Conservation (phyloP, 2,797 vertebrate genomes). For the Telmatherina bonti region DNA sequence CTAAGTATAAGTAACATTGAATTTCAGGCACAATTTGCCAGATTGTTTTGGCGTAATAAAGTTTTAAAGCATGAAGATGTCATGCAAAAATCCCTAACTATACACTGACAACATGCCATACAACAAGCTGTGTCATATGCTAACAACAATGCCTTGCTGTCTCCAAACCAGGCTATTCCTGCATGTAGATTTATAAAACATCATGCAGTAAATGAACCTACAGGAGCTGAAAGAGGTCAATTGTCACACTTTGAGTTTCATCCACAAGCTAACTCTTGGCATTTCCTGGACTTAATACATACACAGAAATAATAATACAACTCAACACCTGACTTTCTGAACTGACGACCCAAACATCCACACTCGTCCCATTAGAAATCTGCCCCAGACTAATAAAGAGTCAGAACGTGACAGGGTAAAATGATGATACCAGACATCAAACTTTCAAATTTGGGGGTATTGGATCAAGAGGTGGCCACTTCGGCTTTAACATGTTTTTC, state of each 20-base stretch:
- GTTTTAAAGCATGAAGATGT: not conserved
- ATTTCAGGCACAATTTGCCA: not conserved
- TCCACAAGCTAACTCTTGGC: not conserved
- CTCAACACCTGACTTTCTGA: not conserved
- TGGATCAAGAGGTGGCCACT: not conserved
- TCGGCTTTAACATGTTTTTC: slow-evolving; percentile 35
- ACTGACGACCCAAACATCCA: too few species aligned
- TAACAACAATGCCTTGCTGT: not conserved
- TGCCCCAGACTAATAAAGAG: not conserved
- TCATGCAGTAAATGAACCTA: not conserved
- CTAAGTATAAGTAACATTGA: not conserved
- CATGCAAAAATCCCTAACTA: not conserved
- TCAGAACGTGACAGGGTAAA: slow-evolving; percentile 1
- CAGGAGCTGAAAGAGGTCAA: not conserved
- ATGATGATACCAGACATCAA: not conserved
- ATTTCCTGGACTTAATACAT: not conserved
- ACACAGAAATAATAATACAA: not conserved
- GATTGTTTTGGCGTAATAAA: not conserved
- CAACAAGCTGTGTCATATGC: not conserved
- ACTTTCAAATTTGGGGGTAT: not conserved
- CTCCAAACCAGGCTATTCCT: not conserved
- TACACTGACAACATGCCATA: not conserved
- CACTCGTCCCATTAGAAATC: not conserved
- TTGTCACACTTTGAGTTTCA: not conserved
- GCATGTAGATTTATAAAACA: not conserved